Evolutionary conservation across 2,113 vertebrate species (phyloP), one percentile per base, ranked within the genome.

Genomic region (Fulica atra): DNA sequence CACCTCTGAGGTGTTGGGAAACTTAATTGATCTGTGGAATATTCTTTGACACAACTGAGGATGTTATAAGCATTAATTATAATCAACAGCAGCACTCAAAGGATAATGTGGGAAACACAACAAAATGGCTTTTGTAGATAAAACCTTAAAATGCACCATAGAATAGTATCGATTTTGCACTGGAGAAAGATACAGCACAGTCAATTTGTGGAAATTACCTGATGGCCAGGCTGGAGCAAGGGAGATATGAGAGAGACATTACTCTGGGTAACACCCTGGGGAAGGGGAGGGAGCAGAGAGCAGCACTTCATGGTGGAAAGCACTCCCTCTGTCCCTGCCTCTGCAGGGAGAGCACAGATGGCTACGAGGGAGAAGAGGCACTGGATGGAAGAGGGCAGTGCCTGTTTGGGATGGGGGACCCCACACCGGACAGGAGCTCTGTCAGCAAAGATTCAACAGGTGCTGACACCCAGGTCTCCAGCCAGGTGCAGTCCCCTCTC

Each of bases 201-300:
- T 87, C 85, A 73, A 9, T 64, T 64, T 77, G 95, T 71, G 80
- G 86, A 92, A 92, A 95, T 91, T 38, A 85, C 65, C 79, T 42
- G 61, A 80, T 3, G 73, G 83, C 53, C n/a, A 12, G 21, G 81
- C 24, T 65, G 69, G 1, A 72, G 54, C 46, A 60, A 31, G 51
- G 69, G 51, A 70, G 24, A 24, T 59, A 19, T 0, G 13, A 69
- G 35, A 63, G 69, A 80, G 66, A 38, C 60, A 10, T 7, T 65
- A 38, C 59, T 69, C 25, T n/a, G 69, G n/a, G 44, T 4, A 31
- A 51, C 25, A 23, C 59, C 42, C 53, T 53, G 74, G 42, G 74
- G 42, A 59, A 59, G 68, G 33, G 69, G 38, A 64, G 35, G 82
- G 63, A 36, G 73, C 54, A n/a, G 77, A 28, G 42, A 64, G 59